Evolutionary conservation across 92 coral and sea anemone species (phyloP), one percentile per base, ranked within the genome.

Genomic region (Chrysogorgia sp.): DNA sequence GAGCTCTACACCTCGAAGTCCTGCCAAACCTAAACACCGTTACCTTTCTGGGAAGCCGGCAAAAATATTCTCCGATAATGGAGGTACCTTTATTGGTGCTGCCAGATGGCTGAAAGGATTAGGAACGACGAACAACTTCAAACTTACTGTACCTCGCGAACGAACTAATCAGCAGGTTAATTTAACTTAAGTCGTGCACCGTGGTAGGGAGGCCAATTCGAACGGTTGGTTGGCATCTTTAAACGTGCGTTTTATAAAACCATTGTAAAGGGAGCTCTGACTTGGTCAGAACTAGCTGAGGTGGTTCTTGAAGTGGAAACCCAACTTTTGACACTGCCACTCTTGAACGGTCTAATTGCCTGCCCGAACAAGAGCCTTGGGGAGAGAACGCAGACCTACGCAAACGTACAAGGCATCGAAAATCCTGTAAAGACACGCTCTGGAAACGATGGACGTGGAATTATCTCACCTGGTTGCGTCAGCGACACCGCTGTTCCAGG

Each of bases 121-220:
- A 60, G 40, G 82, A 65, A 43, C n/a, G 87, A 83, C 24, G 74
- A 83, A 71, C 71, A 35, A 29, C 25, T 84, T 31, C 88, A 78
- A 50, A 74, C 26, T 45, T 84, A 84, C n/a, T n/a, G n/a, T n/a
- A n/a, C 12, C 6, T 37, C 43, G 43, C 43, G 43, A 37, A 37
- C 43, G 43, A 37, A 12, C 6, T 4, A 37, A 37, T 37, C 5
- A 5, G 12, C 43, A 4, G 43, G 43, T n/a, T 48, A 74, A 53
- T 79, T 84, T n/a, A 84, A 84, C 40, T 79, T 77, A 25, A 79
- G 88, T 26, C 33, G 87, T 33, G 84, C n/a, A n/a, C n/a, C n/a
- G n/a, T n/a, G n/a, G n/a, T n/a, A n/a, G n/a, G 84, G 85, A 4
- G 43, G 43, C 76, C 75, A 37, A 33, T 80, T 80, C 40, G 84